Evolutionary conservation across 2,888 invertebrate species (phyloP).

Genomic region (Rhodophaea formosa): DNA sequence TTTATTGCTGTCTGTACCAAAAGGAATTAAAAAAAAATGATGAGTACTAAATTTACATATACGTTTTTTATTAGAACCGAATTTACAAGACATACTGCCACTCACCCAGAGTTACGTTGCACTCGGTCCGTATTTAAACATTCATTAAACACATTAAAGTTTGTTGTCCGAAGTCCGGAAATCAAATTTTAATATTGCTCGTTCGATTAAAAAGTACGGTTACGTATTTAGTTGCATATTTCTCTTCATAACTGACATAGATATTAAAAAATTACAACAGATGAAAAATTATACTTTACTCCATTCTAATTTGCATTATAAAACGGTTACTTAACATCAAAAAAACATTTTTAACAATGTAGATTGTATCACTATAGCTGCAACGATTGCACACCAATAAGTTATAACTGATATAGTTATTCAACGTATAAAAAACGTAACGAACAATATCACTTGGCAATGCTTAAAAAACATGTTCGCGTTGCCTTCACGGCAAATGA

Average conservation of each 20-base stretch:
- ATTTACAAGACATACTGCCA: no score
- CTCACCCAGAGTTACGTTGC: no score
- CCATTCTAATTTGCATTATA: background rate
- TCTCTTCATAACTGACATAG: background rate
- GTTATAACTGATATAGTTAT: background rate
- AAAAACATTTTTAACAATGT: background rate
- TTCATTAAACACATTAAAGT: no score
- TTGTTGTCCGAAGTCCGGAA: no score
- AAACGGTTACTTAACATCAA: background rate
- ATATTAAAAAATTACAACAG: background rate
- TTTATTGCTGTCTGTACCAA: no score
- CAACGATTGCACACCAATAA: slow-evolving; percentile 1
- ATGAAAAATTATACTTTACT: background rate
- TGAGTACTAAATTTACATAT: no score
- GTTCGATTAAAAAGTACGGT: no score
- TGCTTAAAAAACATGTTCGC: background rate
- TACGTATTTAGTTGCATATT: no score
- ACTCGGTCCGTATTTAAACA: no score
- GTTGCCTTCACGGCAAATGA: slow-evolving; percentile 37
- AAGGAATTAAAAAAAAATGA: no score
- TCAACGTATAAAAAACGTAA: background rate
- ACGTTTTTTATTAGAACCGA: no score
- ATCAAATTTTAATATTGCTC: no score
- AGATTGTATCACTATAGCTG: background rate
- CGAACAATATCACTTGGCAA: background rate